Base-by-base conservation (phyloP, 2,113 vertebrate genomes). In the Motacilla tschutschensis region DNA sequence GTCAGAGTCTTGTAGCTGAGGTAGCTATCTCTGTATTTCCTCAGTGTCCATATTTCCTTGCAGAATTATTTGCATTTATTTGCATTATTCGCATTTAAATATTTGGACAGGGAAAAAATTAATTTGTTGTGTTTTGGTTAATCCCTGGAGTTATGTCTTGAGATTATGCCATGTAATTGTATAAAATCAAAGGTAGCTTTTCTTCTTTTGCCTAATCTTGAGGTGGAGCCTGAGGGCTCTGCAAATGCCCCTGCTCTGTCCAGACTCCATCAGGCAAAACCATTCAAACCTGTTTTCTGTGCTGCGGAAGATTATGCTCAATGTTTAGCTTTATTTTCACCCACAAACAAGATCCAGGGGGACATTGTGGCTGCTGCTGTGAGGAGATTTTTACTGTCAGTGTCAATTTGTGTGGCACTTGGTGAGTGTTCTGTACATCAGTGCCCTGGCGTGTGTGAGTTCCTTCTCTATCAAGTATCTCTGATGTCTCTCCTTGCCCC, bases 401-500 rank as follows among this genome's bases (percentile, higher is more conserved):
- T 14, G 21, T 16, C 29, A 12, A 5, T 25, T 35, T 58, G 40
- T 35, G 33, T 14, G 38, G 48, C 16, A 2, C 21, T 48, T 41
- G 33, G 28, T 67, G 73, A 44, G 14, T 7, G 21, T 21, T 4
- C 7, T 87, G 18, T 66, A 29, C 36, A 18, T n/a, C 24, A 3
- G 2, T 17, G 25, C 31, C 5, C 40, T 19, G 43, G 3, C 8
- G 17, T 31, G 8, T 9, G 71, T 40, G 44, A 46, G 19, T 10
- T 62, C 35, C 25, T 44, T 28, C 36, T 44, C 6, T 19, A 1
- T 13, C 59, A 25, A 21, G 31, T 3, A 18, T 6, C 19, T 17
- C 12, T 4, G 4, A 5, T 5, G 5, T 2, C 5, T 1, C 1
- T 35, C 26, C 38, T 71, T 53, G 17, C 7, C 31, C 5, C 11